A percentile compares a stretch with the other conserved stretches of the same genome.
Conservation (phyloP, 2,888 invertebrate species). For the Drosophila kambysellisi region DNA sequence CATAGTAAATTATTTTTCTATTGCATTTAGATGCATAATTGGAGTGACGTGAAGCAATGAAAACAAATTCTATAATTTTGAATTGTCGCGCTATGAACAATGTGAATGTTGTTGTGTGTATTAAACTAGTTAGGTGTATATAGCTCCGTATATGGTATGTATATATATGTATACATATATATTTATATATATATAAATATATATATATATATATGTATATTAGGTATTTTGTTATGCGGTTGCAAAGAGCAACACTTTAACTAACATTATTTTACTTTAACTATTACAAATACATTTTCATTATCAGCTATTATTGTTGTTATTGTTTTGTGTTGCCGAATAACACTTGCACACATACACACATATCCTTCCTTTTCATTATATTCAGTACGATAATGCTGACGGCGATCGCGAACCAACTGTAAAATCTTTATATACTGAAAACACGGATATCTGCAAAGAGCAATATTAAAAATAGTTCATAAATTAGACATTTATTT, state of each 20-base stretch:
- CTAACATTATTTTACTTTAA: slow-evolving; percentile 74
- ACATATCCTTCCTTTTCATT: slow-evolving; percentile 15
- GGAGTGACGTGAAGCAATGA: slow-evolving; percentile 78
- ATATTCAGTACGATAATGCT: slow-evolving; percentile 87
- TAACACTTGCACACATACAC: slow-evolving; percentile 20
- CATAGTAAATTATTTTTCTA: slow-evolving; percentile 62
- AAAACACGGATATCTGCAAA: slow-evolving; percentile 94
- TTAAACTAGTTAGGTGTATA: slow-evolving; percentile 66
- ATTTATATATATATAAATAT: slow-evolving; percentile 27
- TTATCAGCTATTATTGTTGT: slow-evolving; percentile 78
- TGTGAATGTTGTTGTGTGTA: slow-evolving; percentile 71
- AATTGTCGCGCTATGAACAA: slow-evolving; percentile 64
- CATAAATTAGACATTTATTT: slow-evolving; percentile 39
- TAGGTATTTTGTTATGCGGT: slow-evolving; percentile 61
- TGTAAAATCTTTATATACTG: slow-evolving; percentile 97
- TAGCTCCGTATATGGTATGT: slow-evolving; percentile 39
- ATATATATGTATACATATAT: slow-evolving; percentile 18
- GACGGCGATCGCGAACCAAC: slow-evolving; percentile 92
- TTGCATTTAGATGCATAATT: slow-evolving; percentile 78
- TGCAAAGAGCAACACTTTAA: slow-evolving; percentile 66
- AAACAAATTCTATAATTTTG: slow-evolving; percentile 58
- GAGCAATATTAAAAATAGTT: slow-evolving; percentile 51
- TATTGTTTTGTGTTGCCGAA: slow-evolving; percentile 68
- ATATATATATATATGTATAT: slow-evolving; percentile 36
- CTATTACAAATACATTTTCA: slow-evolving; percentile 75